A percentile compares a stretch with the other conserved stretches of the same genome.
phyloP scores from a whole-genome alignment of 2,888 invertebrate species.

The Phaedon cochleariae region DNA sequence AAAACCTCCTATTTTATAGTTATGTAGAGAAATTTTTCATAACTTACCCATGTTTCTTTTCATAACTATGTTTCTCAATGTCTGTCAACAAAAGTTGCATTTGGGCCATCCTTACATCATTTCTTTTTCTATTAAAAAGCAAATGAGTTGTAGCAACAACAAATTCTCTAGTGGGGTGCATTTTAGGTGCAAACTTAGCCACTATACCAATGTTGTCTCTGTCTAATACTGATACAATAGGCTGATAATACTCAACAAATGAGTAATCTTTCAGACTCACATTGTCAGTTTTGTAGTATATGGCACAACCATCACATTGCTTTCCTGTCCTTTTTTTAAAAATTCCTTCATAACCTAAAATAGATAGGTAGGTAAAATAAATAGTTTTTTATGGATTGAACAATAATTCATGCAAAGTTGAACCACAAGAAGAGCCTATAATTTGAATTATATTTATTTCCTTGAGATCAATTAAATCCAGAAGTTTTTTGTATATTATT shows the following conservation, averaged over 20 bases:
- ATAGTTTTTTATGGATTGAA: background rate
- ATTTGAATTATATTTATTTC: too few relatives aligned
- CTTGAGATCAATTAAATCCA: too few relatives aligned
- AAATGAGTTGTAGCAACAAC: conserved; percentile 94
- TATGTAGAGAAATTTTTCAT: background rate
- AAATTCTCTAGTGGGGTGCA: conserved; percentile 65
- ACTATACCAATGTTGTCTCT: conserved; percentile 90
- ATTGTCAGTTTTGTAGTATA: conserved; percentile 76
- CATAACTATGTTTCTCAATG: conserved; percentile 78
- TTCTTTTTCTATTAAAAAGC: conserved; percentile 88
- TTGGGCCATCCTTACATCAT: conserved; percentile 91
- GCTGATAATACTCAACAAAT: conserved; percentile 75
- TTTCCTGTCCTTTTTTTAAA: conserved; percentile 86
- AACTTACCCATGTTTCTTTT: conserved; percentile 27
- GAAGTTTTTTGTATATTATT: too few relatives aligned
- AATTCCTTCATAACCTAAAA: conserved; percentile 74
- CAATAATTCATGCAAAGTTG: background rate
- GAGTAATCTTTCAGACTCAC: conserved; percentile 73
- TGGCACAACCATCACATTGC: conserved; percentile 89
- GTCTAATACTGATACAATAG: conserved; percentile 73
- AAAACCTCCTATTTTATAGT: too few relatives aligned
- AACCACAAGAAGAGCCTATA: too few relatives aligned
- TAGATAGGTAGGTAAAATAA: background rate
- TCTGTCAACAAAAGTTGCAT: conserved; percentile 84
- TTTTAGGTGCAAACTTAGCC: conserved; percentile 72